phyloP scores from a whole-genome alignment of 2,888 invertebrate species.

The Dryobota labecula region DNA sequence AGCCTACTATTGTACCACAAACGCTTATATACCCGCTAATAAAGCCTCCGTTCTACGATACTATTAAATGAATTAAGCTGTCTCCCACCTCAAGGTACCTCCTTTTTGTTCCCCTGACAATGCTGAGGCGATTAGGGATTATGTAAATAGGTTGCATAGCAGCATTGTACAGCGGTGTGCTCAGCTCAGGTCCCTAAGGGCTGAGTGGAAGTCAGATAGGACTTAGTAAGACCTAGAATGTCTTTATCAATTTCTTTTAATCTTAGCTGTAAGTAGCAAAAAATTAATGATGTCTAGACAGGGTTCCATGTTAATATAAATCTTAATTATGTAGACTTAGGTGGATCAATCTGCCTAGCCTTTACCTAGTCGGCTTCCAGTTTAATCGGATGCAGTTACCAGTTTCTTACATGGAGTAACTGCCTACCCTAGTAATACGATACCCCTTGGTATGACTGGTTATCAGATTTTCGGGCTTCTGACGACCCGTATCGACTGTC shows the following conservation, averaged over 20 bases:
- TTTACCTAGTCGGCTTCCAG: too few species aligned
- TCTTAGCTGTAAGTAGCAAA: neutral
- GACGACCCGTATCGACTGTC: too few species aligned
- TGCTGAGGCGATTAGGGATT: conserved; percentile 48
- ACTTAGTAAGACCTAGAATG: conserved; percentile 4
- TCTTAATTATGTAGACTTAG: neutral
- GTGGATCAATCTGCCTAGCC: too few species aligned
- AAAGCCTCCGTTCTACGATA: neutral
- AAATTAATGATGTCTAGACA: neutral
- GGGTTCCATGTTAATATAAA: neutral
- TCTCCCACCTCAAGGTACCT: neutral
- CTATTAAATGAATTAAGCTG: conserved; percentile 18
- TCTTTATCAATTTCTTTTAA: conserved; percentile 1
- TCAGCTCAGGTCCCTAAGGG: neutral
- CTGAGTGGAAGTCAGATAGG: neutral
- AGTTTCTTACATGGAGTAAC: too few species aligned
- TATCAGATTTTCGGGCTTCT: too few species aligned
- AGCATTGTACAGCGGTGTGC: neutral
- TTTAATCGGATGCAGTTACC: too few species aligned
- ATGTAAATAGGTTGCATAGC: conserved; percentile 40
- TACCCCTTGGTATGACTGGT: too few species aligned
- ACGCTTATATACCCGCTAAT: neutral
- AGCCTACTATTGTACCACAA: neutral
- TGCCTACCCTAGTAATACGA: too few species aligned
- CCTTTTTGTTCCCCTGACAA: conserved; percentile 22